A percentile compares a stretch with the other conserved stretches of the same genome.
These are phyloP conservation scores for Globodera rostochiensis DNA, from an alignment of 1,140 invertebrate genomes.

Conservation along the genomic window DNA sequence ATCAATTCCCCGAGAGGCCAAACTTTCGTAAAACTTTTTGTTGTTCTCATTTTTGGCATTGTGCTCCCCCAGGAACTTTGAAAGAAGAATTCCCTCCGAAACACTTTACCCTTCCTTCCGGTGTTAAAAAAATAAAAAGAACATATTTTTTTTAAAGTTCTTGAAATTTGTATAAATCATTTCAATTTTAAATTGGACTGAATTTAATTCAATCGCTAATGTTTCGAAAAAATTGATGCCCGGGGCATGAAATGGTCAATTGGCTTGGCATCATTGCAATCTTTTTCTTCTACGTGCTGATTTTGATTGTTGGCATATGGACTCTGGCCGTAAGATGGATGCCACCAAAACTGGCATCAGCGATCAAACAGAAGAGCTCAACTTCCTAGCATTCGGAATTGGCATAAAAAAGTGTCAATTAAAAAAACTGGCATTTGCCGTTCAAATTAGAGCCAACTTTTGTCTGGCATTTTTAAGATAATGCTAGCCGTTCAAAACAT, in stretches of 20 bases:
- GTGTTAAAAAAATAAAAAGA: no score
- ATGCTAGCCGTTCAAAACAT: slow-evolving; percentile 92
- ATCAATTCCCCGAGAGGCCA: no score
- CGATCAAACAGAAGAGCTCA: slow-evolving; percentile 51
- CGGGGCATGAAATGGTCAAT: slow-evolving; percentile 41
- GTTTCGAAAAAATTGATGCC: no score
- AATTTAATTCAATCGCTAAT: no score
- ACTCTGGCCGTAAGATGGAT: slow-evolving; percentile 81
- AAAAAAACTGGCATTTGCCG: not conserved
- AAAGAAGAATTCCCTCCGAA: not conserved
- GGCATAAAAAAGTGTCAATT: no score
- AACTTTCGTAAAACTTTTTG: no score
- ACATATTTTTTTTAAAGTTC: no score
- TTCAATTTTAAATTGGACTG: no score
- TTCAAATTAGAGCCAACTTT: not conserved
- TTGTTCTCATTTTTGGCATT: slow-evolving; percentile 6
- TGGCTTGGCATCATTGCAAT: slow-evolving; percentile 81
- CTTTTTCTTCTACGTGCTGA: slow-evolving; percentile 87
- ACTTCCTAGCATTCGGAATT: no score
- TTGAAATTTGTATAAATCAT: no score
- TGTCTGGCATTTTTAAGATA: slow-evolving; percentile 72
- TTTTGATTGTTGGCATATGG: slow-evolving; percentile 90
- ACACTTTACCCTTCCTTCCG: not conserved
- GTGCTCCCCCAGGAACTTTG: not conserved
- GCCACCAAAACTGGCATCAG: slow-evolving; percentile 75